phyloP scores from a whole-genome alignment of 2,888 invertebrate genomes.

The Psylliodes chrysocephalus region DNA sequence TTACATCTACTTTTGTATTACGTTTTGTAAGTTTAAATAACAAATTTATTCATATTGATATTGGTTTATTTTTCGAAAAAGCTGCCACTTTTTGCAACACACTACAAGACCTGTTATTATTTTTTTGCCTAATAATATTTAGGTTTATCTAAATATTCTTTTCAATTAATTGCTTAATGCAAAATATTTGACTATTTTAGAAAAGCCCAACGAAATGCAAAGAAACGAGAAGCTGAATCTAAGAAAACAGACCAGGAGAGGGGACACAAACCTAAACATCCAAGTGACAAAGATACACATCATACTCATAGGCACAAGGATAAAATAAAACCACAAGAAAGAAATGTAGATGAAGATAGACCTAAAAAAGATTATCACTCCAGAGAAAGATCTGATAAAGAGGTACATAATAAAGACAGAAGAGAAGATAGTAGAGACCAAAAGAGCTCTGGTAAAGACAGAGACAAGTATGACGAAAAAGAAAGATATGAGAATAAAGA shows the following conservation, averaged over 20 bases:
- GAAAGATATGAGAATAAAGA: slow-evolving; percentile 37
- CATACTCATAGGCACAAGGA: slow-evolving; percentile 32
- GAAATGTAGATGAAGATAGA: slow-evolving; percentile 31
- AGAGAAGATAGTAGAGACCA: slow-evolving; percentile 17
- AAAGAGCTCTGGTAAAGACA: slow-evolving; percentile 25
- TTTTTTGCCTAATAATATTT: no score
- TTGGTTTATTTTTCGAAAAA: no score
- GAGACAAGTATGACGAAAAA: slow-evolving; percentile 35
- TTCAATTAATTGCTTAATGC: neutral
- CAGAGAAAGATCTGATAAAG: slow-evolving; percentile 22
- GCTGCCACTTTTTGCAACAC: no score
- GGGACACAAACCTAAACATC: slow-evolving; percentile 31
- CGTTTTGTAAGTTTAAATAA: neutral
- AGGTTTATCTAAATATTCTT: no score
- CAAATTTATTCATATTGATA: no score
- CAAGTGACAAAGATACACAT: slow-evolving; percentile 30
- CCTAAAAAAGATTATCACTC: slow-evolving; percentile 34
- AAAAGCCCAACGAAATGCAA: neutral
- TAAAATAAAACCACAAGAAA: slow-evolving; percentile 29
- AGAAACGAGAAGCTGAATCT: slow-evolving; percentile 6
- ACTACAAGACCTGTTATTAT: no score
- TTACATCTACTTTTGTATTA: slow-evolving; percentile 5
- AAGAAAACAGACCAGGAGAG: slow-evolving; percentile 25
- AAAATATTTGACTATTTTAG: neutral
- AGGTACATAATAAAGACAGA: slow-evolving; percentile 19